phyloP scores from a whole-genome alignment of 2,888 invertebrate species.

The Brachycybe producta region DNA sequence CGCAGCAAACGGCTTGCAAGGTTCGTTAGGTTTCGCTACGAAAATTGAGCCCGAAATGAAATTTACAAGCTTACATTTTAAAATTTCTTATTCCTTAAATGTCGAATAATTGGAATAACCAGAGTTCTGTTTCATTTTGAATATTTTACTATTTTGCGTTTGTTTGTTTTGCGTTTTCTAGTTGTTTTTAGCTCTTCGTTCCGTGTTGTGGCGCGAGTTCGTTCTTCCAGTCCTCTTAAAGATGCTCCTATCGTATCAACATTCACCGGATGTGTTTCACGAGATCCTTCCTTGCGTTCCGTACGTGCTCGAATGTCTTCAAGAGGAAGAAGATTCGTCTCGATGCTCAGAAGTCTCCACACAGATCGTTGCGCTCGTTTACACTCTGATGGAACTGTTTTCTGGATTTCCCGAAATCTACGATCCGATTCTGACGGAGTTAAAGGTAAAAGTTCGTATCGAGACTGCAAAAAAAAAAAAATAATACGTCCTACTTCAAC shows the following conservation, averaged over 20 bases:
- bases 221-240: slow-evolving; percentile 28
- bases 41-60: slow-evolving; percentile 5
- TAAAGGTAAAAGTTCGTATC: slow-evolving; percentile 32
- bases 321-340: not conserved
- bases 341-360: not conserved
- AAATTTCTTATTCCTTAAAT: too few relatives aligned
- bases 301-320: not conserved
- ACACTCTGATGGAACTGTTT: slow-evolving; percentile 27
- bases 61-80: too few relatives aligned
- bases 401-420: slow-evolving; percentile 34
- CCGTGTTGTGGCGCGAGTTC: not conserved
- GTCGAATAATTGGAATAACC: too few relatives aligned
- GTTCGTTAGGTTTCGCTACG: too few relatives aligned
- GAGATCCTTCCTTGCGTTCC: slow-evolving; percentile 10
- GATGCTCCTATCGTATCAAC: slow-evolving; percentile 33
- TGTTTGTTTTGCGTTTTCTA: not conserved
- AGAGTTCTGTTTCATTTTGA: not conserved
- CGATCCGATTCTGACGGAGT: slow-evolving; percentile 29
- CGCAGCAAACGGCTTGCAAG: too few relatives aligned
- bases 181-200: slow-evolving; percentile 1
- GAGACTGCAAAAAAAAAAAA: too few relatives aligned
- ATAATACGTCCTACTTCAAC: too few relatives aligned
- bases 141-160: not conserved
- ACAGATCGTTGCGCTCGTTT: slow-evolving; percentile 7
- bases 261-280: slow-evolving; percentile 33